phyloP scores from a whole-genome alignment of 2,797 vertebrate species.

The Epinephelus malabaricus region DNA sequence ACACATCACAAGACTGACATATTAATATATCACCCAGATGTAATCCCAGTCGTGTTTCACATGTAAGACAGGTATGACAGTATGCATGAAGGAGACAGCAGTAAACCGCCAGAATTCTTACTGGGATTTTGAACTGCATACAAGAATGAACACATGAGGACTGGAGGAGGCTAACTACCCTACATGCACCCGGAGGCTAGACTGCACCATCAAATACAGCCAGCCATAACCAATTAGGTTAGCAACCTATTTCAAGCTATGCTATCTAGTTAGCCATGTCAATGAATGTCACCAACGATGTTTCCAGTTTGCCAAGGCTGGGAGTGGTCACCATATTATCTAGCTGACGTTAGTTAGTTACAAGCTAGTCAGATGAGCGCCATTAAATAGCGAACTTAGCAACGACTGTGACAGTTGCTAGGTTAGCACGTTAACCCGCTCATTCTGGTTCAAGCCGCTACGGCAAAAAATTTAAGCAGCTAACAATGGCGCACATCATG shows the following conservation, averaged over 20 bases:
- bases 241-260: background rate
- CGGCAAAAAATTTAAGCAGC: background rate
- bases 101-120: background rate
- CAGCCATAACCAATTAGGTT: background rate
- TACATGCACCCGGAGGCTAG: background rate
- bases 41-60: no score
- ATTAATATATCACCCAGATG: background rate
- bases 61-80: background rate
- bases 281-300: background rate
- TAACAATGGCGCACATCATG: no score
- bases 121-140: background rate
- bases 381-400: conserved; percentile 65
- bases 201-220: conserved; percentile 7
- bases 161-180: background rate
- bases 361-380: conserved; percentile 26
- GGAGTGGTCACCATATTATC: conserved; percentile 19
- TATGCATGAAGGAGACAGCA: background rate
- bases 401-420: conserved; percentile 58
- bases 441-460: background rate
- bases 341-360: conserved; percentile 10
- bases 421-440: conserved; percentile 39
- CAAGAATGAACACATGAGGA: background rate
- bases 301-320: background rate
- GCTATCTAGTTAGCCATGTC: background rate
- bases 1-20: background rate